These are phyloP conservation scores for Petrocephalus zakoni DNA, from an alignment of 2,113 vertebrate genomes.

Conservation along the genomic window DNA sequence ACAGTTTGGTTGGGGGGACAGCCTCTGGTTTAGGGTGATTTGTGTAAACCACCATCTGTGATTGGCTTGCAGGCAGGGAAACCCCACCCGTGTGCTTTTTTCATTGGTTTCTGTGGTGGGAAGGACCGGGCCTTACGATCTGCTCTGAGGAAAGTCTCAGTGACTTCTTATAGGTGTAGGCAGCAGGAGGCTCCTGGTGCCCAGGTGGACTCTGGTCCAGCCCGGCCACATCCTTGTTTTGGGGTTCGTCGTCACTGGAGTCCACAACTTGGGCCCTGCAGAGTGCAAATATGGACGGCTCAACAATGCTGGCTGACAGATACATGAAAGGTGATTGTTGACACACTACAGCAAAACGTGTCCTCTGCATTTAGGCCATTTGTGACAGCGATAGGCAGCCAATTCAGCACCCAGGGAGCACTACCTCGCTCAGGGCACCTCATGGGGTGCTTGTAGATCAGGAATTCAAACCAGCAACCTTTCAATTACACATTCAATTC, in stretches of 20 bases:
- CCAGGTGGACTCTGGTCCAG: slow-evolving; percentile 47
- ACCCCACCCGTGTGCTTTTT: not conserved
- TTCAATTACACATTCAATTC: too few relatives aligned
- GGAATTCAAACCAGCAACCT: too few relatives aligned
- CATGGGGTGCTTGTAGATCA: too few relatives aligned
- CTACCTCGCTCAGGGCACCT: too few relatives aligned
- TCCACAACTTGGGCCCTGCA: slow-evolving; percentile 71
- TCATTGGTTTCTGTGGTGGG: not conserved
- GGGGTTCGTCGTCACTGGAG: slow-evolving; percentile 84
- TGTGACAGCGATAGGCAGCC: too few relatives aligned
- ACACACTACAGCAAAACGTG: too few relatives aligned
- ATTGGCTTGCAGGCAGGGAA: not conserved
- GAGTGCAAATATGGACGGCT: not conserved
- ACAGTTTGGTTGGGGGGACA: not conserved
- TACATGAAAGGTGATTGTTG: not conserved
- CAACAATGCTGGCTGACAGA: not conserved
- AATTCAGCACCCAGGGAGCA: too few relatives aligned
- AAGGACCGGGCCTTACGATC: slow-evolving; percentile 63
- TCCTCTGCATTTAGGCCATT: too few relatives aligned
- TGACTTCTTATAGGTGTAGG: slow-evolving; percentile 83
- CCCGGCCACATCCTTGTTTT: slow-evolving; percentile 73
- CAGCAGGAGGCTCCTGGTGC: slow-evolving; percentile 47
- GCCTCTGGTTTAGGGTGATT: not conserved
- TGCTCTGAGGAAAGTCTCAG: slow-evolving; percentile 90
- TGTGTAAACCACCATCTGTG: not conserved